Evolutionary conservation across 2,113 vertebrate genomes (phyloP).

Genomic region (Scomber colias): DNA sequence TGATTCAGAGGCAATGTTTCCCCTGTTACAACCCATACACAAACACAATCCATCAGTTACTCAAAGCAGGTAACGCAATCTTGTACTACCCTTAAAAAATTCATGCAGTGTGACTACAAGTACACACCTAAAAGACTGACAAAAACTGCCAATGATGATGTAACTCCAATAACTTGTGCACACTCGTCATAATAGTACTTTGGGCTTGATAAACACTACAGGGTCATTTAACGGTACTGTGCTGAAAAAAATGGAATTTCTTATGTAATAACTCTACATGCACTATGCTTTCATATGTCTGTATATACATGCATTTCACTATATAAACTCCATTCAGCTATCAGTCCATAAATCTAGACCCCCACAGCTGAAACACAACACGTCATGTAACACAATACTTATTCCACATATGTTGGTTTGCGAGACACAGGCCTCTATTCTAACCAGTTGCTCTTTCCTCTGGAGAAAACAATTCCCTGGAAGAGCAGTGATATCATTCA

Average conservation of each 20-base stretch:
- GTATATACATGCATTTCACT: neutral
- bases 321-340: slow-evolving; percentile 5
- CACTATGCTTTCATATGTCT: neutral
- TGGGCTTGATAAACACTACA: neutral
- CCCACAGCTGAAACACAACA: slow-evolving; percentile 25
- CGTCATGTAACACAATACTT: slow-evolving; percentile 25
- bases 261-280: neutral
- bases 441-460: slow-evolving; percentile 17
- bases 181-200: neutral
- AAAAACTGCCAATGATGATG: too few relatives aligned
- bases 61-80: neutral
- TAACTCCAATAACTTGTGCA: neutral
- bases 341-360: slow-evolving; percentile 31
- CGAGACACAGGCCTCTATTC: slow-evolving; percentile 5
- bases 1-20: neutral
- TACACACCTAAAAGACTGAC: neutral
- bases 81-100: neutral
- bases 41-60: neutral
- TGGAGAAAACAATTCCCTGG: too few relatives aligned
- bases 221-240: neutral
- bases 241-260: neutral
- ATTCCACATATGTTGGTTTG: slow-evolving; percentile 16
- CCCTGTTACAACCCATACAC: neutral
- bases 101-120: neutral
- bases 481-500: slow-evolving; percentile 15